Conservation (phyloP, 2,888 invertebrate genomes). For the Maniola hyperantus region DNA sequence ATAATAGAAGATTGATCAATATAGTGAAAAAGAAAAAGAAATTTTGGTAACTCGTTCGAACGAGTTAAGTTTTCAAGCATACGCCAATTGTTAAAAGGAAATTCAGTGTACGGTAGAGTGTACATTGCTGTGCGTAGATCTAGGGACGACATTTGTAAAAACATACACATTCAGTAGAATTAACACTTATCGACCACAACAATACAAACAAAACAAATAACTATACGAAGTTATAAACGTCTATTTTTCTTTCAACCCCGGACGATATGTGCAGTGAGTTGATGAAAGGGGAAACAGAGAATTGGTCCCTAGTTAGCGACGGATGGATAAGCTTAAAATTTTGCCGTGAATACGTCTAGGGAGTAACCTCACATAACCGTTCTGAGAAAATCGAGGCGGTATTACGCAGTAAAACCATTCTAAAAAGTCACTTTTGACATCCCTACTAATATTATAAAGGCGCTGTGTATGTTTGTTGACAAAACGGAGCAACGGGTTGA, state of each 20-base stretch:
- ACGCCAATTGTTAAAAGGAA: conserved; percentile 31
- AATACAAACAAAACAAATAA: conserved; percentile 22
- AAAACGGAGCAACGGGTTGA: too few species aligned
- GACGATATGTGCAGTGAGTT: conserved; percentile 20
- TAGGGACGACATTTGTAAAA: conserved; percentile 21
- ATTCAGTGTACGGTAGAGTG: conserved; percentile 29
- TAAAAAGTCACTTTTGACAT: too few species aligned
- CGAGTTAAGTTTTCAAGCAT: conserved; percentile 29
- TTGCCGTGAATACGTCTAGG: not conserved
- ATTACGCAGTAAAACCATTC: too few species aligned
- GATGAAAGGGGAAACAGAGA: not conserved
- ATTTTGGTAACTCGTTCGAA: conserved; percentile 23
- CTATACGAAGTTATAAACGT: conserved; percentile 27
- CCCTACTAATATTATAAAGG: too few species aligned
- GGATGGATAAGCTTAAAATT: not conserved
- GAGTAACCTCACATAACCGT: too few species aligned
- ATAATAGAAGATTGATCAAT: conserved; percentile 25
- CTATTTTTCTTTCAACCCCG: conserved; percentile 27
- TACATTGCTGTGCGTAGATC: conserved; percentile 26
- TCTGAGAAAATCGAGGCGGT: too few species aligned
- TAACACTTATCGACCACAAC: conserved; percentile 23
- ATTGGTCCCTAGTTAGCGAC: not conserved
- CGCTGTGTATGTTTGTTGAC: too few species aligned
- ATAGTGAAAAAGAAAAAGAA: conserved; percentile 14
- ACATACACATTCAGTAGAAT: conserved; percentile 28